Conservation (phyloP, 2,113 vertebrate species). For the Indicator maculatus region DNA sequence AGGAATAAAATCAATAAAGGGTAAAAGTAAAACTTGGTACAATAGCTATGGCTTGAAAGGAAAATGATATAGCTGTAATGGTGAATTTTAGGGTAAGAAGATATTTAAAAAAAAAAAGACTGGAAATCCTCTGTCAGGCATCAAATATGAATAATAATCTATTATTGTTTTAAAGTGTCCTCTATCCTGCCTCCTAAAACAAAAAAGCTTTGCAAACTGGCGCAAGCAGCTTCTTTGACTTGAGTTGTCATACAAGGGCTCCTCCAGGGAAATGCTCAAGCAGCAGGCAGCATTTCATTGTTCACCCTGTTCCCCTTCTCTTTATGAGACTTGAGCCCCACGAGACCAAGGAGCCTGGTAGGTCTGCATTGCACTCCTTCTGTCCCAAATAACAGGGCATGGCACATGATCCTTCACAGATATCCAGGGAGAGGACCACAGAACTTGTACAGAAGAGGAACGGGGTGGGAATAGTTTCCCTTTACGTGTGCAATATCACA, state of each 20-base stretch:
- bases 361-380: background rate
- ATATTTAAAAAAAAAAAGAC: background rate
- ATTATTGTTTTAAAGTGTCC: background rate
- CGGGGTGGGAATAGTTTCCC: background rate
- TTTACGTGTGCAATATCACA: background rate
- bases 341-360: background rate
- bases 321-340: background rate
- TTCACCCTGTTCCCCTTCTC: background rate
- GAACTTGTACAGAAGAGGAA: background rate
- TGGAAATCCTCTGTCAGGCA: background rate
- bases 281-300: background rate
- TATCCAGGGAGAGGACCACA: background rate
- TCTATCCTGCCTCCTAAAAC: background rate
- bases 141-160: background rate
- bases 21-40: constrained; percentile 25
- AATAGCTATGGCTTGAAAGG: constrained; percentile 6
- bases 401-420: no score
- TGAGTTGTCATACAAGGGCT: background rate
- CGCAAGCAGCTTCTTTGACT: background rate
- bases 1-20: constrained; percentile 62
- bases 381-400: background rate
- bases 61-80: background rate
- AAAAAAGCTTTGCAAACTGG: background rate
- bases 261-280: background rate
- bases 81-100: background rate